Base-by-base conservation (phyloP, 23 tunicate genomes). In the Ascidia mentula region DNA sequence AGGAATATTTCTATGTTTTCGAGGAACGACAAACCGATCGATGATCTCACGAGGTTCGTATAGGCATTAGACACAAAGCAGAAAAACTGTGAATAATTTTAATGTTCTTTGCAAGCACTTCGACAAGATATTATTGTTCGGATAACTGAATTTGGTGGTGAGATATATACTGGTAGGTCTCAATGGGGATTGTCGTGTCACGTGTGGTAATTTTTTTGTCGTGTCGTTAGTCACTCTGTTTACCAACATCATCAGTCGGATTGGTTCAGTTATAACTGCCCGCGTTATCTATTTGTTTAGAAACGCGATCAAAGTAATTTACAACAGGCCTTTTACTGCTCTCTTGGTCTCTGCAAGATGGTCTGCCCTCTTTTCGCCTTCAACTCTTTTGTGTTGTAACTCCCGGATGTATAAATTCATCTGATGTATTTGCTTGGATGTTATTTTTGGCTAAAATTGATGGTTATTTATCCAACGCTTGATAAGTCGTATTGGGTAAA, bases 1-100 rank as follows among this genome's bases (percentile, higher is more conserved):
- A 26, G 65, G 65, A 53, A 53, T 53, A 53, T 53, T 53, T 53
- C 65, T 53, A 53, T 53, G 65, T 53, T 53, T 9, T 53, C 65
- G 24, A 53, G 65, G 24, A 53, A 6, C 65, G 65, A 53, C 65
- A 53, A 53, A 28, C 65, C 65, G 4, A 53, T 53, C 24, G 65
- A 53, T 53, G 65, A 53, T 53, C 24, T 26, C 24, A 53, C 65
- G 24, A 53, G 65, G 65, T 53, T 26, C 65, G 65, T 53, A 1
- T 53, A 28, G n/a, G n/a, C n/a, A n/a, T n/a, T n/a, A n/a, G n/a
- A n/a, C n/a, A n/a, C n/a, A n/a, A n/a, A n/a, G n/a, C n/a, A n/a
- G n/a, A n/a, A n/a, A n/a, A n/a, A n/a, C n/a, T n/a, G n/a, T n/a
- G n/a, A n/a, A n/a, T n/a, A n/a, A n/a, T n/a, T n/a, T n/a, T n/a